phyloP scores from a whole-genome alignment of 2,113 vertebrate species.

The Nannobrachium achirus region DNA sequence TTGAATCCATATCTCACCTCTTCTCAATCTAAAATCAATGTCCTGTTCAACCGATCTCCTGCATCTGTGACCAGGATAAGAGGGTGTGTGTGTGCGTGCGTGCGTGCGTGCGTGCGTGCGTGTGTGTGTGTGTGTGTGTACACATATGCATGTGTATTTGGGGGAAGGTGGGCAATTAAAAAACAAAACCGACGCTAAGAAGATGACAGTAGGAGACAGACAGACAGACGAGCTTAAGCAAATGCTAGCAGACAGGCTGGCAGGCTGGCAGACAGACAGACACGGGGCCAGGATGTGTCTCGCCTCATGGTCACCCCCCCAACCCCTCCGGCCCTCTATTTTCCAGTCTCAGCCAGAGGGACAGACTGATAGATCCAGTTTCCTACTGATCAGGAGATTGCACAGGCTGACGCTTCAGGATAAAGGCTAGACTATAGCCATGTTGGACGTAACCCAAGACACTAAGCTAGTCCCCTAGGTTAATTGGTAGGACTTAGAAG shows the following conservation, averaged over 20 bases:
- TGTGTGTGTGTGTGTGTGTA: no score
- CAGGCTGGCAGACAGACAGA: not conserved
- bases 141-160: conserved; percentile 18
- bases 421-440: not conserved
- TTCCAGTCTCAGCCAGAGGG: not conserved
- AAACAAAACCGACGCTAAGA: no score
- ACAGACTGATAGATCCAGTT: not conserved
- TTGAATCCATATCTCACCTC: no score
- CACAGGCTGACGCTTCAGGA: not conserved
- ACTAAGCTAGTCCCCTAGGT: conserved; percentile 13
- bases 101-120: no score
- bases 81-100: not conserved
- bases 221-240: no score
- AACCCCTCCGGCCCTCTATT: not conserved
- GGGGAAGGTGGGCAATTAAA: no score
- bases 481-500: conserved; percentile 47
- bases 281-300: conserved; percentile 4
- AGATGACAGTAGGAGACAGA: no score
- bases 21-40: no score
- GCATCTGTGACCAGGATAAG: no score
- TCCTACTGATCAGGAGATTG: conserved; percentile 11
- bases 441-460: conserved; percentile 21
- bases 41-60: no score
- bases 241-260: no score
- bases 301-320: not conserved